Evolutionary conservation across 2,888 invertebrate genomes (phyloP).

Genomic region (Abrostola triplasia): DNA sequence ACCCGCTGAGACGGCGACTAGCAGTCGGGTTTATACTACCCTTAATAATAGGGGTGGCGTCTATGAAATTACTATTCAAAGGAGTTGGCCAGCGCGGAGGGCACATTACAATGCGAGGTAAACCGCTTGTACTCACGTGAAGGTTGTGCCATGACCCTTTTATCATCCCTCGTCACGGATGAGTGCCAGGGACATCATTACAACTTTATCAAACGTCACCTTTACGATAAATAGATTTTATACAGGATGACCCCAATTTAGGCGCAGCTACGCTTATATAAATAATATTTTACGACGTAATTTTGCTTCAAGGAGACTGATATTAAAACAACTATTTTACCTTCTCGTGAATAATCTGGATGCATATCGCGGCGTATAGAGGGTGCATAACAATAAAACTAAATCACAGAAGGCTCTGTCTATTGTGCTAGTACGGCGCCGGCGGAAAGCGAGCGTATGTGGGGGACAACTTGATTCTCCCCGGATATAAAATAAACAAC

Average conservation of each 20-base stretch:
- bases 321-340: constrained; percentile 61
- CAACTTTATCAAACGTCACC: constrained; percentile 66
- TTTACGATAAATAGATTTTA: constrained; percentile 59
- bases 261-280: constrained; percentile 15
- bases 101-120: constrained; percentile 76
- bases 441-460: constrained; percentile 85
- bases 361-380: constrained; percentile 68
- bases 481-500: constrained; percentile 83
- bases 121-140: constrained; percentile 76
- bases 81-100: constrained; percentile 71
- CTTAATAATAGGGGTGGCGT: constrained; percentile 79
- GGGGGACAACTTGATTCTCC: constrained; percentile 80
- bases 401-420: constrained; percentile 83
- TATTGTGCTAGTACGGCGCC: constrained; percentile 85
- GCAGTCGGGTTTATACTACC: constrained; percentile 75
- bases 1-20: constrained; percentile 72
- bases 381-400: constrained; percentile 88
- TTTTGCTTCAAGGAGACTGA: constrained; percentile 11
- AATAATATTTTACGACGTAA: constrained; percentile 19
- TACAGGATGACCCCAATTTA: constrained; percentile 54
- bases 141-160: constrained; percentile 73
- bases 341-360: constrained; percentile 75
- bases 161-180: constrained; percentile 74
- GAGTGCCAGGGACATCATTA: constrained; percentile 65
- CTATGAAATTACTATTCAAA: constrained; percentile 80